Percentiles rank a stretch among this genome's conserved stretches.
Conservation (phyloP, 2,888 invertebrate genomes). For the Stegana nigrithorax region DNA sequence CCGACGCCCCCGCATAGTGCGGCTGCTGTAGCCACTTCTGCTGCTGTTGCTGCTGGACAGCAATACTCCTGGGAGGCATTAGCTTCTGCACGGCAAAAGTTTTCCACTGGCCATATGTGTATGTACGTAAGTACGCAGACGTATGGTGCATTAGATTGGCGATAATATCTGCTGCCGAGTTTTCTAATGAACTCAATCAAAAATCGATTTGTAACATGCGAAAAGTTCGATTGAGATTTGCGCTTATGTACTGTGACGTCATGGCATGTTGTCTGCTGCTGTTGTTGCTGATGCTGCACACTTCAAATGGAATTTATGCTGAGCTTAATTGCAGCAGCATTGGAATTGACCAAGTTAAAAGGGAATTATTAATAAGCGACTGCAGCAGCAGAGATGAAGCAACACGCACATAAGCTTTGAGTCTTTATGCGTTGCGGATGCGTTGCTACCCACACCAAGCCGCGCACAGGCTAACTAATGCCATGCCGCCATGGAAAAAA, state of each 20-base stretch:
- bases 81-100: slow-evolving; percentile 35
- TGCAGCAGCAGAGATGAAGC: slow-evolving; percentile 44
- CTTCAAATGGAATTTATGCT: slow-evolving; percentile 63
- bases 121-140: slow-evolving; percentile 24
- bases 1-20: not conserved
- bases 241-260: not conserved
- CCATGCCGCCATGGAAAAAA: slow-evolving; percentile 34
- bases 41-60: not conserved
- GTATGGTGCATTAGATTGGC: slow-evolving; percentile 25
- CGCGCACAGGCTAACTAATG: not conserved
- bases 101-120: slow-evolving; percentile 26
- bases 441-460: not conserved
- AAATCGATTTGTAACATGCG: slow-evolving; percentile 62
- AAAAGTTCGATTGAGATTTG: slow-evolving; percentile 27
- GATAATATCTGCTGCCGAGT: slow-evolving; percentile 43
- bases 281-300: slow-evolving; percentile 18
- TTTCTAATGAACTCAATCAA: slow-evolving; percentile 65
- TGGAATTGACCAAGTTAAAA: slow-evolving; percentile 40
- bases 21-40: not conserved
- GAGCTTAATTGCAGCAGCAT: slow-evolving; percentile 23
- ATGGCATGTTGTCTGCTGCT: not conserved
- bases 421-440: not conserved
- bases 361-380: slow-evolving; percentile 60
- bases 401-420: slow-evolving; percentile 14
- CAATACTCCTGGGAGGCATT: slow-evolving; percentile 60